Percentiles rank a stretch among this genome's conserved stretches.
These are phyloP conservation scores for Manis javanica DNA, from an alignment of 2,797 vertebrate species.

Conservation along the genomic window DNA sequence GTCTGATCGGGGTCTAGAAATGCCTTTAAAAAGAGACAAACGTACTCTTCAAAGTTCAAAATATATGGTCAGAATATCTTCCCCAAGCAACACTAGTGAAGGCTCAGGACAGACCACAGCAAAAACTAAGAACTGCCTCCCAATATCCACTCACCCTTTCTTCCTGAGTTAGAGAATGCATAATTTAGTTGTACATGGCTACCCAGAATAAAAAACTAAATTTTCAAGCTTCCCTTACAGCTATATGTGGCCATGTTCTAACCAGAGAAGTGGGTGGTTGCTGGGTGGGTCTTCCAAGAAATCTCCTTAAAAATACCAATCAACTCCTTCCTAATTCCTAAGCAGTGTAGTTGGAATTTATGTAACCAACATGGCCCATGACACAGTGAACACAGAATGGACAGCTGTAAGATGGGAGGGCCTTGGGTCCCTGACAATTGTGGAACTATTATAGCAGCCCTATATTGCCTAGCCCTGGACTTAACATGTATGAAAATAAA, in stretches of 20 bases:
- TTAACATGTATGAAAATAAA: constrained; percentile 6
- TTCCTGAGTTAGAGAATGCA: not conserved
- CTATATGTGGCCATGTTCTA: not conserved
- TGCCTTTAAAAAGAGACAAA: constrained; percentile 86
- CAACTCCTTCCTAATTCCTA: constrained; percentile 38
- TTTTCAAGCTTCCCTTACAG: constrained; percentile 26
- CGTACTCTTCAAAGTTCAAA: constrained; percentile 57
- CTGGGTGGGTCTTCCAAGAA: not conserved
- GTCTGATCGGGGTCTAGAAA: constrained; percentile 94
- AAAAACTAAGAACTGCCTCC: not conserved
- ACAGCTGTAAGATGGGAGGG: not conserved
- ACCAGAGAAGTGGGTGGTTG: not conserved
- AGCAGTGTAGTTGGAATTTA: not conserved
- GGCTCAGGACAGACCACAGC: not conserved
- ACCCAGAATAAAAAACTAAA: constrained; percentile 12
- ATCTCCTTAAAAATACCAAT: constrained; percentile 30
- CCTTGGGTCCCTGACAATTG: not conserved
- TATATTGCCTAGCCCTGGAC: not conserved
- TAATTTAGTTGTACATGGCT: constrained; percentile 13
- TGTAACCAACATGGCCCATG: not conserved
- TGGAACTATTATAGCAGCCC: not conserved
- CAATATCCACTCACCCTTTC: not conserved
- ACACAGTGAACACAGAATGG: not conserved
- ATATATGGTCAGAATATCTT: constrained; percentile 30
- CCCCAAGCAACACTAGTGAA: constrained; percentile 24